Percentiles rank a stretch among this genome's conserved stretches.
These are phyloP conservation scores for Mythimna vitellina DNA, from an alignment of 2,888 invertebrate genomes.

Conservation along the genomic window DNA sequence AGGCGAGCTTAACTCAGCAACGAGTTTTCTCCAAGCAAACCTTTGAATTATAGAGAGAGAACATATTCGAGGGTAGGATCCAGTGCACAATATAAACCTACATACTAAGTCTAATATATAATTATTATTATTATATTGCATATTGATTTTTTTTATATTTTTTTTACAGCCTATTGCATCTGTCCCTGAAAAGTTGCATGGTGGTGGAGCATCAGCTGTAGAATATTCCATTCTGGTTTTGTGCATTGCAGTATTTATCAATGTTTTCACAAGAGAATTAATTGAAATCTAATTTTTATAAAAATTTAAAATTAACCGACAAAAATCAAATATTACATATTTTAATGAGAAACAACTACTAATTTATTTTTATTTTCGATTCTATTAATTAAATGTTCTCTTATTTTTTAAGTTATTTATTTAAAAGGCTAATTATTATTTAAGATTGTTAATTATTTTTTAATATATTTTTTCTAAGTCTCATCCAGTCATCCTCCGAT, in stretches of 20 bases:
- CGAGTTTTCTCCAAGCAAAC: too few species aligned
- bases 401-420: slow-evolving; percentile 17
- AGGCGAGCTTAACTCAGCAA: too few species aligned
- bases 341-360: background rate
- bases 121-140: too few species aligned
- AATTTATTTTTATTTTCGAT: background rate
- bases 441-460: slow-evolving; percentile 22
- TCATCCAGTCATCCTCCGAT: background rate
- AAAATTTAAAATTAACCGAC: background rate
- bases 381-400: background rate
- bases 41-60: too few species aligned
- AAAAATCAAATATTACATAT: background rate
- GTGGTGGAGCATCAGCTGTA: slow-evolving; percentile 25
- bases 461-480: slow-evolving; percentile 3
- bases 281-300: background rate
- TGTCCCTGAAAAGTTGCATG: slow-evolving; percentile 60
- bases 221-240: slow-evolving; percentile 28
- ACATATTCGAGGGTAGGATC: too few species aligned
- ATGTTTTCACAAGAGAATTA: slow-evolving; percentile 20
- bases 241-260: slow-evolving; percentile 24
- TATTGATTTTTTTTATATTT: slow-evolving; percentile 8
- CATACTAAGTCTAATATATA: too few species aligned
- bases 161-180: slow-evolving; percentile 60
- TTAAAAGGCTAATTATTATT: slow-evolving; percentile 4
- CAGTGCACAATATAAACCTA: too few species aligned